These are phyloP conservation scores for Gari tellinella DNA, from an alignment of 2,888 invertebrate genomes.

Conservation along the genomic window DNA sequence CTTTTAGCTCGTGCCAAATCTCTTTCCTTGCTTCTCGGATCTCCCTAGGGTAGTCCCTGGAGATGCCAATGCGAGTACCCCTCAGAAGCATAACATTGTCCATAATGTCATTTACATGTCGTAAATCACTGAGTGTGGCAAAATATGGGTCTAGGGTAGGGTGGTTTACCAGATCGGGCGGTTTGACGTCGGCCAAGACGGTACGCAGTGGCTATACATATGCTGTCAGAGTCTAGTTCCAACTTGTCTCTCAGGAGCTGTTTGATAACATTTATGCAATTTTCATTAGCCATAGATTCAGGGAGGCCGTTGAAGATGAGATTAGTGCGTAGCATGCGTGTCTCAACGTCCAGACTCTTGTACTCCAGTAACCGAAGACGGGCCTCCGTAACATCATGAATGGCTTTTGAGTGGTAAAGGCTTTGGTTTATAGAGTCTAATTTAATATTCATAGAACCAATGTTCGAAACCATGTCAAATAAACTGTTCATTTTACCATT, in stretches of 20 bases:
- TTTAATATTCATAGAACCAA: not conserved
- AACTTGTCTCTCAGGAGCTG: not conserved
- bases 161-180: not conserved
- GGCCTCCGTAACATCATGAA: constrained; percentile 8
- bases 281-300: not conserved
- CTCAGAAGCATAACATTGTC: constrained; percentile 1
- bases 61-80: not conserved
- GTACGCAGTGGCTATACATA: constrained; percentile 1
- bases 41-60: not conserved
- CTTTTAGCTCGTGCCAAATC: constrained; percentile 7
- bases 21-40: constrained; percentile 2
- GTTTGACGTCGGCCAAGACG: not conserved
- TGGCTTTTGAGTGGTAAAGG: constrained; percentile 2
- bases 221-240: not conserved
- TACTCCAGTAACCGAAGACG: constrained; percentile 11
- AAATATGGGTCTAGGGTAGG: not conserved
- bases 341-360: constrained; percentile 6
- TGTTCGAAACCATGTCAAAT: constrained; percentile 1
- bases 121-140: not conserved
- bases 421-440: constrained; percentile 1
- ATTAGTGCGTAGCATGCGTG: constrained; percentile 1
- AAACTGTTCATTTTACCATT: constrained; percentile 5
- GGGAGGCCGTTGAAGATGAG: constrained; percentile 3
- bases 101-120: not conserved
- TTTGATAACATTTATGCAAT: constrained; percentile 2